A percentile compares a stretch with the other conserved stretches of the same genome.
Evolutionary conservation across 2,888 invertebrate genomes (phyloP).

Genomic region (Latheticus oryzae): DNA sequence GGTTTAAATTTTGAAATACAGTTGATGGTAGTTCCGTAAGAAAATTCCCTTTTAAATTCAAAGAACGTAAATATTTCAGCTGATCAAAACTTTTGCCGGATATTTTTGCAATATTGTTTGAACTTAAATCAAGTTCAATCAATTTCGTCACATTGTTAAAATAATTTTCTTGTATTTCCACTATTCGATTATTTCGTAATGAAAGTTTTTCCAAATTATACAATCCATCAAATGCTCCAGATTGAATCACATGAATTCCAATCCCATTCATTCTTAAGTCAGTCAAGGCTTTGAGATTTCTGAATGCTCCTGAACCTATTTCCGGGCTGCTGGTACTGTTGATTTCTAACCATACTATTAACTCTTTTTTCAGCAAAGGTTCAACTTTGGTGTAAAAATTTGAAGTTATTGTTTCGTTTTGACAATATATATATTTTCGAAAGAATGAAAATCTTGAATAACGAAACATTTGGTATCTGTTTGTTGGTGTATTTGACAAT

Average conservation of each 20-base stretch:
- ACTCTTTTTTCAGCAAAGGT: background rate
- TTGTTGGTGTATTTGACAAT: too few species aligned
- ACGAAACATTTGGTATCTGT: too few species aligned
- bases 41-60: constrained; percentile 7
- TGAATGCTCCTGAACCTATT: constrained; percentile 14
- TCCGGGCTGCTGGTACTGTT: constrained; percentile 1
- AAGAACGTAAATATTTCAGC: background rate
- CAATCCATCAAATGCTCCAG: constrained; percentile 12
- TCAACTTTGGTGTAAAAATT: background rate
- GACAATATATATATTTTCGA: background rate
- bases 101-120: constrained; percentile 11
- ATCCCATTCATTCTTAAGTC: constrained; percentile 9
- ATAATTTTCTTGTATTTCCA: background rate
- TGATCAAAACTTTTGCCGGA: constrained; percentile 1
- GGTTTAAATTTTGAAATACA: too few species aligned
- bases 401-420: background rate
- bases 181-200: constrained; percentile 1
- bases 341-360: background rate
- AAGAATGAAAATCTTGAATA: too few species aligned
- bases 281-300: too few species aligned
- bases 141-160: constrained; percentile 9
- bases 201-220: background rate
- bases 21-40: background rate
- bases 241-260: constrained; percentile 5
- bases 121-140: constrained; percentile 17